These are phyloP conservation scores for Stegophylla sp. DNA, from an alignment of 2,888 invertebrate genomes.

Conservation along the genomic window DNA sequence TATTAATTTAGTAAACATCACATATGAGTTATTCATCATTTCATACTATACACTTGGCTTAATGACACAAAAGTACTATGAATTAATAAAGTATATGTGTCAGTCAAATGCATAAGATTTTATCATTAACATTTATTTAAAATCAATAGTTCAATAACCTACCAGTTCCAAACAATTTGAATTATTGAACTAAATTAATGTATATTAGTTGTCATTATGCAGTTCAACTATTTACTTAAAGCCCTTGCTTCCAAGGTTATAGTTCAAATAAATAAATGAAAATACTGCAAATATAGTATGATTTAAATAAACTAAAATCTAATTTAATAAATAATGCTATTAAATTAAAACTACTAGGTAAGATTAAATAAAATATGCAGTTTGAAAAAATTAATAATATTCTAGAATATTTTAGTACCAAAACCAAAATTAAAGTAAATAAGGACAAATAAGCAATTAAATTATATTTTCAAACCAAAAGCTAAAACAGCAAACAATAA, in stretches of 20 bases:
- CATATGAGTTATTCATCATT: conserved; percentile 2
- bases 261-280: not conserved
- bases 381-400: not conserved
- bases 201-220: not conserved
- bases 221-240: not conserved
- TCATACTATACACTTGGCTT: not conserved
- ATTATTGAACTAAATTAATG: conserved; percentile 1
- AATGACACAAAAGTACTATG: not conserved
- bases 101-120: not conserved
- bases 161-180: not conserved
- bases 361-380: not conserved
- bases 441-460: not conserved
- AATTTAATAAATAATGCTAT: no score
- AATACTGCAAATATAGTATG: not conserved
- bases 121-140: not conserved
- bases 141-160: conserved; percentile 5
- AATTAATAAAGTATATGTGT: conserved; percentile 14
- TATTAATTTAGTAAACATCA: not conserved
- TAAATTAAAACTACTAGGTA: not conserved
- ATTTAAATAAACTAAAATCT: not conserved
- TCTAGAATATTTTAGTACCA: no score
- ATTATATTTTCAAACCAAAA: conserved; percentile 16
- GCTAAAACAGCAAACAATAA: conserved; percentile 15
- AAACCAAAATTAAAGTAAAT: not conserved
- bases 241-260: no score